phyloP scores from a whole-genome alignment of 2,888 invertebrate genomes.

The Nomada ferruginata region DNA sequence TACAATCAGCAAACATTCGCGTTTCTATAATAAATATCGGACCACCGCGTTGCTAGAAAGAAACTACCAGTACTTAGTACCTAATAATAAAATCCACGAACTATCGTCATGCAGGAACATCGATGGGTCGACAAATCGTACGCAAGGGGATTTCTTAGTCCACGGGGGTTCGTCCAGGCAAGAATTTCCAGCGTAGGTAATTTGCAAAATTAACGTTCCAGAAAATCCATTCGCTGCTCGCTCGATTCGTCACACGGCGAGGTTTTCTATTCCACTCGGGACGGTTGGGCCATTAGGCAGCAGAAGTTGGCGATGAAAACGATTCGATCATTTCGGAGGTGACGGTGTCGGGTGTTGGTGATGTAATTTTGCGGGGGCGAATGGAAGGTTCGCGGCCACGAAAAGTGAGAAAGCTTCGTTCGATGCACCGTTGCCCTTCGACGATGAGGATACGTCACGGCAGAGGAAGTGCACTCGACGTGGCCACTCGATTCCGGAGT shows the following conservation, averaged over 20 bases:
- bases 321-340: not conserved
- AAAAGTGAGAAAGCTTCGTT: constrained; percentile 37
- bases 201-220: constrained; percentile 27
- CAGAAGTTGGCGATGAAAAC: too few relatives aligned
- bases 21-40: too few relatives aligned
- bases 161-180: not conserved
- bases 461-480: constrained; percentile 62
- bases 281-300: not conserved
- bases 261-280: not conserved
- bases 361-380: not conserved
- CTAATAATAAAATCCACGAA: not conserved
- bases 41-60: too few relatives aligned
- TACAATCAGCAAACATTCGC: too few relatives aligned
- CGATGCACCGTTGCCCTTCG: constrained; percentile 51
- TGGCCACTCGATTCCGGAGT: constrained; percentile 53
- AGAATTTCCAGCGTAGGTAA: not conserved
- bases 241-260: not conserved
- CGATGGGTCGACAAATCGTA: not conserved
- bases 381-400: constrained; percentile 19
- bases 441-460: constrained; percentile 62
- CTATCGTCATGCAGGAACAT: too few relatives aligned
- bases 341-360: not conserved
- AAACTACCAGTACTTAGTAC: too few relatives aligned
- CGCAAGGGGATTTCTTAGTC: not conserved
- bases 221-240: constrained; percentile 10